phyloP scores from a whole-genome alignment of 2,888 invertebrate genomes.

The Nephrotoma guestfalica region DNA sequence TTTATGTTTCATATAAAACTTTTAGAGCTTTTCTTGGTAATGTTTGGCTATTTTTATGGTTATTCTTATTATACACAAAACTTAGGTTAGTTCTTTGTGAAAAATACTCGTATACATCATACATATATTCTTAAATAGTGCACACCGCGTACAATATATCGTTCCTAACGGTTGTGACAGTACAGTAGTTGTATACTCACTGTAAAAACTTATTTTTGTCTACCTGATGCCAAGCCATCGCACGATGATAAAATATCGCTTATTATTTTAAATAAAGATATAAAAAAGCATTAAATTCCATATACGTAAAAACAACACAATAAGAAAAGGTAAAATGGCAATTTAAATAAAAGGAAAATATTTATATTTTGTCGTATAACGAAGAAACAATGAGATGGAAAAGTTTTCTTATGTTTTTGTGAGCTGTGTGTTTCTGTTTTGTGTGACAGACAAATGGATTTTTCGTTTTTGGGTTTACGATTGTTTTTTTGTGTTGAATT shows the following conservation, averaged over 20 bases:
- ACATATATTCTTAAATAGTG: neutral
- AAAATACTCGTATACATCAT: neutral
- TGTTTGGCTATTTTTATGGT: neutral
- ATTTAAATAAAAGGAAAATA: neutral
- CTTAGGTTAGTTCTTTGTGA: neutral
- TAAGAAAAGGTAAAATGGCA: neutral
- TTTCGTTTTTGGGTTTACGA: neutral
- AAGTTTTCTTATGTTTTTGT: neutral
- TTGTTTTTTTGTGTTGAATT: neutral
- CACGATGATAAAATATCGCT: neutral
- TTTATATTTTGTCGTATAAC: neutral
- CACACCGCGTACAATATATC: neutral
- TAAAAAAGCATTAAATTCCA: neutral
- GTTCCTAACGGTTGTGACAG: neutral
- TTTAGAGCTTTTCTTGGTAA: neutral
- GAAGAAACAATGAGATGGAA: neutral
- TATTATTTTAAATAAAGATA: neutral
- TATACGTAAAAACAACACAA: neutral
- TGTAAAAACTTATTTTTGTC: neutral
- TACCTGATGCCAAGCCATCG: neutral
- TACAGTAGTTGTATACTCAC: neutral
- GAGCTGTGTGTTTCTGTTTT: neutral
- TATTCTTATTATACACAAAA: neutral
- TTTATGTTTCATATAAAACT: neutral
- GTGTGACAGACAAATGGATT: neutral